Base-by-base conservation (phyloP, 2,888 invertebrate genomes). In the Priocnemis perturbator region DNA sequence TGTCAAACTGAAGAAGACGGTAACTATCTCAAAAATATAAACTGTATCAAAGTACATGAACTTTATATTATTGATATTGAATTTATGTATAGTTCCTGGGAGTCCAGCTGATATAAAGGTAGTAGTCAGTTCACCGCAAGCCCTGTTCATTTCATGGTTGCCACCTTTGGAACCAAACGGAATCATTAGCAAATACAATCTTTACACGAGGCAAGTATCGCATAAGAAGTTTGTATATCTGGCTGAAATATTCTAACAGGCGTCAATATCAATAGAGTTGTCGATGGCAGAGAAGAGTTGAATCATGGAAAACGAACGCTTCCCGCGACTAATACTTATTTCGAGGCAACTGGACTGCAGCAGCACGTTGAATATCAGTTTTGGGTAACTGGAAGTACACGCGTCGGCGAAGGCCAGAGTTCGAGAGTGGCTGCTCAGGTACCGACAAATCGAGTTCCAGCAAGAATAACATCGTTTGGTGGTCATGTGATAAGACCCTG, bases 1-100 rank as follows among this genome's bases (percentile, higher is more conserved):
- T 95, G 95, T 83, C 93, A 93, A 81, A 96, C 95, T 1, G 93
- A 94, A 81, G 95, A 95, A 90, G 95, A 96, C 89, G 93, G 94
- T 94, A 88, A 87, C 85, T 73, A n/a, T 44, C 47, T 7, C 19
- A 60, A 61, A 21, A 57, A 52, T 44, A 7, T 20, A 7, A 55
- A 21, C 0, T 37, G 7, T 37, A 37, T 37, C 1, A 7, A 19
- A 19, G 7, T 30, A 37, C n/a, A 59, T 23, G 17, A 23, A n/a
- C n/a, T 14, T 26, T 15, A 14, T 26, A 5, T 11, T n/a, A n/a
- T n/a, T n/a, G 2, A 9, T 0, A 4, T 55, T 44, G 48, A 44
- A 17, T 11, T 5, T 26, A 21, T 26, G 45, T 73, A 50, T 86
- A 95, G 96, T 94, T 57, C 96, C 96, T 11, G 95, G 94, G 67